Base-by-base conservation (phyloP, 2,888 invertebrate species). In the Eurois occulta region DNA sequence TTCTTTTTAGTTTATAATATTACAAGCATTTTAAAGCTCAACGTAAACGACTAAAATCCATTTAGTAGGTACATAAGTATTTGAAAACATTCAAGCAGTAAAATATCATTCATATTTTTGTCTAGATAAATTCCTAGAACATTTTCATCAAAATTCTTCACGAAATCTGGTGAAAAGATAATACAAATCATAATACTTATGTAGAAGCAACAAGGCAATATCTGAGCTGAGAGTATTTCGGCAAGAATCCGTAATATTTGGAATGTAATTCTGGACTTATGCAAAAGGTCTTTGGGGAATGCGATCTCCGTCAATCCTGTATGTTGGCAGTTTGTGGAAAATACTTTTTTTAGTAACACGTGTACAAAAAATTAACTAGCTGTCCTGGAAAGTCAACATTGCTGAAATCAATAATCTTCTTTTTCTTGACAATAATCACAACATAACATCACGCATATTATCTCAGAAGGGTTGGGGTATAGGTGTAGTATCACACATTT, bases 201-300 rank as follows among this genome's bases (percentile, higher is more conserved):
- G 32, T 80, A 24, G 28, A 62, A 72, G 82, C 75, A 65, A 71
- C 38, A 74, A 60, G 46, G 62, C 41, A 66, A 74, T 81, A 82
- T 66, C 72, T 82, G 13, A 32, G 60, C 46, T 71, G n/a, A n/a
- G n/a, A 58, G 60, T 81, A 77, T 80, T 69, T 79, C 64, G 60
- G 28, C 28, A 60, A 72, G 72, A 85, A 83, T 77, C 66, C 38
- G 35, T 77, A 73, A 77, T 75, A 83, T 84, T 84, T 75, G 77
- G 58, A 85, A 80, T 77, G 65, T 80, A 82, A 85, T 74, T 72
- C 69, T 60, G 70, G 77, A 72, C 41, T 68, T 77, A 77, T 32
- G 43, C 64, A 77, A 72, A 83, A 85, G 66, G 64, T 82, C 76
- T 43, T 41, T 2, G 1, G 72, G 38, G 83, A 72, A 85, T 75